Base-by-base conservation (phyloP, 2,113 vertebrate species). In the Melospiza melodia region DNA sequence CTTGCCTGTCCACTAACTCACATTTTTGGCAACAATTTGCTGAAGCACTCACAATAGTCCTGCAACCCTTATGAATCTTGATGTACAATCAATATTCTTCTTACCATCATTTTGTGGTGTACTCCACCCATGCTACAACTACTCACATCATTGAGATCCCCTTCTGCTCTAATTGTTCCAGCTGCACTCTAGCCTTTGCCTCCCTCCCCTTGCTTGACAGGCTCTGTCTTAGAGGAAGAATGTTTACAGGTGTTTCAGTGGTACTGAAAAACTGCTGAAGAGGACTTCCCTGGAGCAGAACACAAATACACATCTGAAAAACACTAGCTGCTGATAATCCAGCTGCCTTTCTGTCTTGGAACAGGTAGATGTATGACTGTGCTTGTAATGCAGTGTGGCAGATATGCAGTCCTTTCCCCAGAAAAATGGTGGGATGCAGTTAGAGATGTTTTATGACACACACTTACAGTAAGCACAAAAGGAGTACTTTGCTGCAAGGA, bases 101-200 rank as follows among this genome's bases (percentile, higher is more conserved):
- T 58, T 27, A 20, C 9, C 14, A 4, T 15, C 30, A 15, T 30
- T 44, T 54, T 59, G 6, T 65, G 24, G 22, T 39, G 8, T 22
- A 58, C 10, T 49, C 13, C 17, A 25, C 15, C 30, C 21, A 12
- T 25, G 24, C 37, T 52, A 4, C 20, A 39, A n/a, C 16, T 35
- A 16, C 30, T 22, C 17, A 20, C 1, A 6, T 27, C 8, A 35
- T 5, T 0, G 2, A 79, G 33, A 48, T 46, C 8, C 11, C 31
- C 24, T 65, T 65, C 49, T 73, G 10, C 15, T 73, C 31, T 59
- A 35, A n/a, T 15, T 33, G 17, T 8, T 33, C 46, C 18, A 54
- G 13, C 15, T 39, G 18, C 1, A 1, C 17, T 43, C 13, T 6
- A 61, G 5, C 17, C 9, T 23, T 89, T 75, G 30, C 33, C 28